These are phyloP conservation scores for Pterocles orientalis DNA, from an alignment of 2,113 vertebrate species.

Conservation along the genomic window DNA sequence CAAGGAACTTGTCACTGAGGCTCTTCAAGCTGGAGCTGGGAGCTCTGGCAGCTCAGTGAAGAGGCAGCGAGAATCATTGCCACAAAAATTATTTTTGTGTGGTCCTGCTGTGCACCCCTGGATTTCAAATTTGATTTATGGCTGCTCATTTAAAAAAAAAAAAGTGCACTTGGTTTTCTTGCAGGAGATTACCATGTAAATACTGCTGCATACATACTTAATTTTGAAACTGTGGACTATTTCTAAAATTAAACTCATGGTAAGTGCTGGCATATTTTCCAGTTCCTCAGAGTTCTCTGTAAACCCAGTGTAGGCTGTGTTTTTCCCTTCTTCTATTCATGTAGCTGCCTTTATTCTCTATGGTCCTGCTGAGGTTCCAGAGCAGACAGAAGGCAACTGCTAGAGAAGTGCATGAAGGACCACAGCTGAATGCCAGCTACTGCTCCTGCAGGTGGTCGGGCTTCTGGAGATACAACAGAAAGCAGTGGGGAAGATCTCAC, in stretches of 20 bases:
- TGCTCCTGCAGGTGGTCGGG: neutral
- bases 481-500: neutral
- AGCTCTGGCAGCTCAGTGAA: slow-evolving; percentile 13
- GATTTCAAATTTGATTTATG: slow-evolving; percentile 35
- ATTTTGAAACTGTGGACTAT: slow-evolving; percentile 17
- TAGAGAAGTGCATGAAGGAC: neutral
- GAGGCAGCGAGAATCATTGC: neutral
- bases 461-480: neutral
- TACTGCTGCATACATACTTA: neutral
- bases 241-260: slow-evolving; percentile 37
- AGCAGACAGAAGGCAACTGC: neutral
- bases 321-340: neutral
- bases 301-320: slow-evolving; percentile 6
- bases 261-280: slow-evolving; percentile 36
- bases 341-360: slow-evolving; percentile 22
- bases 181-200: neutral
- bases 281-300: slow-evolving; percentile 39
- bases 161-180: slow-evolving; percentile 5
- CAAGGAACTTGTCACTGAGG: neutral
- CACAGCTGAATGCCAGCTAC: neutral
- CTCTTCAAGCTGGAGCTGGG: neutral
- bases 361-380: neutral
- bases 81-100: slow-evolving; percentile 43
- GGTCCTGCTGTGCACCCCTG: slow-evolving; percentile 35
- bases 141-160: neutral